Evolutionary conservation across 2,797 vertebrate species (phyloP).

Genomic region (Dromococcyx pavoninus): DNA sequence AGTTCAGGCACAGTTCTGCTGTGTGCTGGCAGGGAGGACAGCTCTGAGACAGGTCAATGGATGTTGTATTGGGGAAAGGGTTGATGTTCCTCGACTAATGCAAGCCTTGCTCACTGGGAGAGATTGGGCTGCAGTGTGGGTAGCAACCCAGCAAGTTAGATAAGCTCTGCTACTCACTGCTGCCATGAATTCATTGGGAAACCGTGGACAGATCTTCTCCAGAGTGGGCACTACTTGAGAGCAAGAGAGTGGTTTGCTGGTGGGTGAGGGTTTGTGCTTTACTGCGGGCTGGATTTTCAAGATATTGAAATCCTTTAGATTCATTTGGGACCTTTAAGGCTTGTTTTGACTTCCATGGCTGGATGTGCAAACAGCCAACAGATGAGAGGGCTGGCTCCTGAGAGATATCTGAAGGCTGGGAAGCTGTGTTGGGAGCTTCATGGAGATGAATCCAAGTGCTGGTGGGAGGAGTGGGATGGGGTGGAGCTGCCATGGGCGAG

Average conservation of each 20-base stretch:
- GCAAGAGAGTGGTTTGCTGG: neutral
- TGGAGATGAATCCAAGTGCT: neutral
- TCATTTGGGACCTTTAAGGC: neutral
- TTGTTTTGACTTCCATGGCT: slow-evolving; percentile 6
- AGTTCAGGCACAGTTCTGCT: no score
- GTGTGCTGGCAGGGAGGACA: neutral
- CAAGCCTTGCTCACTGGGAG: neutral
- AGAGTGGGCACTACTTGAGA: neutral
- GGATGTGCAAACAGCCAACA: neutral
- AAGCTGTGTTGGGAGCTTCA: neutral
- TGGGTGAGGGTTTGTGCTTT: neutral
- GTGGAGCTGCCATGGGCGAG: neutral
- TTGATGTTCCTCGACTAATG: slow-evolving; percentile 1
- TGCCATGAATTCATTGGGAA: neutral
- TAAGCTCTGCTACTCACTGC: neutral
- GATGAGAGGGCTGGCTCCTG: neutral
- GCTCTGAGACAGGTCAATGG: neutral
- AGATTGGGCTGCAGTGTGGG: neutral
- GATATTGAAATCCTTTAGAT: neutral
- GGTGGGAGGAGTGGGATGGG: slow-evolving; percentile 26
- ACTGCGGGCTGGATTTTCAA: neutral
- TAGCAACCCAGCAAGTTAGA: slow-evolving; percentile 35
- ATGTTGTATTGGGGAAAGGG: neutral
- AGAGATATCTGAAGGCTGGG: neutral
- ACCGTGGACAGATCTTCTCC: neutral